Evolutionary conservation across 2,797 vertebrate species (phyloP).

Genomic region (Characodon lateralis): DNA sequence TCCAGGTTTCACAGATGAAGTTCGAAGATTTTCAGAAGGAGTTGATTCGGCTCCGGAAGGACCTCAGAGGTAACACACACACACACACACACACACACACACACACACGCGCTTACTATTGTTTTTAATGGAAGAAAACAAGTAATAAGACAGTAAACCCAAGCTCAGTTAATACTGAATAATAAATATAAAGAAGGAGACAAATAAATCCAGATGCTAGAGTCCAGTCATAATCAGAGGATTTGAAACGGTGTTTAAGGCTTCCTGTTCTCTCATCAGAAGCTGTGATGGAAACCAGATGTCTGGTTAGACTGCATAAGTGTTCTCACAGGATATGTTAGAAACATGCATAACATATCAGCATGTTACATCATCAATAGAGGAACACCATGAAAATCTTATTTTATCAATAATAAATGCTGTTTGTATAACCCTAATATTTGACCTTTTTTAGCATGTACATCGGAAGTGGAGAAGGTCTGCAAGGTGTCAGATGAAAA

Average conservation of each 20-base stretch:
- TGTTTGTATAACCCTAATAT: neutral
- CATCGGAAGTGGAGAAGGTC: slow-evolving; percentile 91
- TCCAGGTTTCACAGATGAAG: slow-evolving; percentile 95
- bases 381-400: neutral
- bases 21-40: slow-evolving; percentile 98
- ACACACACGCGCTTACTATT: too few species aligned
- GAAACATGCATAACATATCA: neutral
- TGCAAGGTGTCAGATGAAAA: slow-evolving; percentile 89
- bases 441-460: slow-evolving; percentile 81
- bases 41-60: slow-evolving; percentile 89
- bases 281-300: neutral
- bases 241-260: neutral
- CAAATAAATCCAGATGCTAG: neutral
- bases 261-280: neutral
- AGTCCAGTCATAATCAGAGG: neutral
- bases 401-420: neutral
- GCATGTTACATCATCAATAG: neutral
- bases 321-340: neutral
- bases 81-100: too few species aligned
- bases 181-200: neutral
- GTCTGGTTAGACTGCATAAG: neutral
- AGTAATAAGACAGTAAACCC: neutral
- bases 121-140: too few species aligned
- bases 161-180: neutral
- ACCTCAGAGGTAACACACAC: slow-evolving; percentile 85